These are phyloP conservation scores for Cheilosia urbana DNA, from an alignment of 2,888 invertebrate genomes.

Conservation along the genomic window DNA sequence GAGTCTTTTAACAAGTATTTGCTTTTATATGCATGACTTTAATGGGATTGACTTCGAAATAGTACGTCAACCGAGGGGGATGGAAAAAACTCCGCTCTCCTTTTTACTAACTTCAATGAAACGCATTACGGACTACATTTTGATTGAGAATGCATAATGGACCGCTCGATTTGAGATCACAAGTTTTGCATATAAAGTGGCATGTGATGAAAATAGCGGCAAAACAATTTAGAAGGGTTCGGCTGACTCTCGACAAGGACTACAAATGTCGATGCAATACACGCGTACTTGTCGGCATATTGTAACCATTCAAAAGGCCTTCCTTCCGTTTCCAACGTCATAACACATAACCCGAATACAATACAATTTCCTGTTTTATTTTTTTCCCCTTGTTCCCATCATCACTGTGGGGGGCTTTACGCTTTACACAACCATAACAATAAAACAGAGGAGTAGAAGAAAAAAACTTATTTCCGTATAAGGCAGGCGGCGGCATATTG, in stretches of 20 bases:
- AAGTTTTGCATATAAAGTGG: conserved; percentile 50
- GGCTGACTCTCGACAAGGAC: conserved; percentile 22
- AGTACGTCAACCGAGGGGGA: not conserved
- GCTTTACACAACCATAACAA: conserved; percentile 5
- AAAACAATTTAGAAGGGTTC: conserved; percentile 66
- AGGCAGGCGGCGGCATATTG: conserved; percentile 55
- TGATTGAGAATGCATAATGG: conserved; percentile 42
- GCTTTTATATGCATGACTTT: conserved; percentile 26
- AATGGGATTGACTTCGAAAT: conserved; percentile 2
- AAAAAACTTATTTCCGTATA: conserved; percentile 61
- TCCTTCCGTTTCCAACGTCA: conserved; percentile 70
- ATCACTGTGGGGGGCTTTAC: conserved; percentile 25
- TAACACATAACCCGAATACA: conserved; percentile 71
- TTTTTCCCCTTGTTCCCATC: conserved; percentile 36
- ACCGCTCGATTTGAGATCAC: conserved; percentile 41
- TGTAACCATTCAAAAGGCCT: conserved; percentile 71
- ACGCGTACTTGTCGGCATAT: conserved; percentile 69
- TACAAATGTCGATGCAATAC: conserved; percentile 59
- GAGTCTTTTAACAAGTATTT: conserved; percentile 14
- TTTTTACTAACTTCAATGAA: conserved; percentile 39
- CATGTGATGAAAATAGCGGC: conserved; percentile 58
- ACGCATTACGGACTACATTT: conserved; percentile 46
- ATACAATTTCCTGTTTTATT: conserved; percentile 68
- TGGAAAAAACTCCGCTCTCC: not conserved
- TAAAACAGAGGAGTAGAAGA: conserved; percentile 10